Percentiles rank a stretch among this genome's conserved stretches.
Conservation (phyloP, 2,888 invertebrate species). For the Apodemia zela region DNA sequence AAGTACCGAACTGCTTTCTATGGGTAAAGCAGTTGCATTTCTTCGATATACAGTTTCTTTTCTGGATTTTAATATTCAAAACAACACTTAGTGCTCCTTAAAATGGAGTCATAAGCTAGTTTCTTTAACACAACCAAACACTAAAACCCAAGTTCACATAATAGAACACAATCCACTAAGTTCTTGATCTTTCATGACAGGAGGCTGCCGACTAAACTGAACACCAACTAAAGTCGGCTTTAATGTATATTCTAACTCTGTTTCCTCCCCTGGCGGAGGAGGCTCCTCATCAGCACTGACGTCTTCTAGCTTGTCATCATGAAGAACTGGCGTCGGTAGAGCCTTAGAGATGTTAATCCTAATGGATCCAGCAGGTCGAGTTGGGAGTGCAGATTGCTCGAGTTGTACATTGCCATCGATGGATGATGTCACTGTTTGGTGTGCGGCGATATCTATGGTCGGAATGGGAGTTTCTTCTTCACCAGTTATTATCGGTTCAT, state of each 20-base stretch:
- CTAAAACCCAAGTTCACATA: conserved; percentile 79
- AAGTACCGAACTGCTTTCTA: too few relatives aligned
- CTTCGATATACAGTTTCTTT: too few relatives aligned
- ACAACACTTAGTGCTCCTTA: too few relatives aligned
- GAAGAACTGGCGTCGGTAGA: conserved; percentile 54
- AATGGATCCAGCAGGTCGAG: conserved; percentile 80
- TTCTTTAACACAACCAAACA: neutral
- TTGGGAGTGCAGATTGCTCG: conserved; percentile 65
- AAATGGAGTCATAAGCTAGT: too few relatives aligned
- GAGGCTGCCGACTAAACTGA: conserved; percentile 85
- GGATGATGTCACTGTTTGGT: conserved; percentile 80
- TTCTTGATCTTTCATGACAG: conserved; percentile 87
- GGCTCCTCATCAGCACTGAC: conserved; percentile 72
- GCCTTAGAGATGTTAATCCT: conserved; percentile 91
- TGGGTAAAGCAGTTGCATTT: too few relatives aligned
- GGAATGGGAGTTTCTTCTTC: conserved; percentile 53
- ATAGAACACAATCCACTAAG: conserved; percentile 93
- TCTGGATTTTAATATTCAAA: too few relatives aligned
- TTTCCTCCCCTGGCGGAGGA: conserved; percentile 80
- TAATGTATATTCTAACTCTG: conserved; percentile 71
- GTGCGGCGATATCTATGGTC: conserved; percentile 75
- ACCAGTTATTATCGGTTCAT: conserved; percentile 75
- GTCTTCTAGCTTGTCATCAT: conserved; percentile 52
- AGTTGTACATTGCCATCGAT: conserved; percentile 90
- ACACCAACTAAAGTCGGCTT: conserved; percentile 84